phyloP scores from a whole-genome alignment of 2,113 vertebrate species.

The Tyto alba region DNA sequence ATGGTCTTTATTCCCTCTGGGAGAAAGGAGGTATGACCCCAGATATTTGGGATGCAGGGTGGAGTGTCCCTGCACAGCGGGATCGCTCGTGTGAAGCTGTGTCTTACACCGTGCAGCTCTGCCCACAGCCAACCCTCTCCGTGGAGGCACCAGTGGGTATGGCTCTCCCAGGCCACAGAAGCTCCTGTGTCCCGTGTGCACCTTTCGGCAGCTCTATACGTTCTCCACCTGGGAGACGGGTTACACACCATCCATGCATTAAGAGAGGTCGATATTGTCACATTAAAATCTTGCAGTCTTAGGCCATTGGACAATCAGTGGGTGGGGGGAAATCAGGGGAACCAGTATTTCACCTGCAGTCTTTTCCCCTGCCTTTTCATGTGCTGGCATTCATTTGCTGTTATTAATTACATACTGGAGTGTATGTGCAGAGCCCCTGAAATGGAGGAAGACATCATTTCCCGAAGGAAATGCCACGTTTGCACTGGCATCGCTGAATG shows the following conservation, averaged over 20 bases:
- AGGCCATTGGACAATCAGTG: background rate
- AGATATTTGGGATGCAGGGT: too few species aligned
- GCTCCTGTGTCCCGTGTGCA: background rate
- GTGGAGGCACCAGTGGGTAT: background rate
- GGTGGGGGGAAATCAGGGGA: background rate
- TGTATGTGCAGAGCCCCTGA: background rate
- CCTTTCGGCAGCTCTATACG: background rate
- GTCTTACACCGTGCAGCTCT: background rate
- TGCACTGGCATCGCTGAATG: background rate
- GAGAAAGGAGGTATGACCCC: background rate
- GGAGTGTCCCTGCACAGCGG: accelerated
- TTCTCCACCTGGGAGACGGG: background rate
- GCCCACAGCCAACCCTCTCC: background rate
- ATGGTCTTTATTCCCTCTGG: background rate
- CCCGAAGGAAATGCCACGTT: background rate
- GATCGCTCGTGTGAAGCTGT: background rate
- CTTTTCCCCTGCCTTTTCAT: background rate
- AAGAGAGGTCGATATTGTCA: background rate
- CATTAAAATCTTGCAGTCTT: background rate
- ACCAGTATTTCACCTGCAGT: background rate
- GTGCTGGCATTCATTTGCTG: background rate
- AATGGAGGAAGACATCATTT: background rate
- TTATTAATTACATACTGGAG: background rate
- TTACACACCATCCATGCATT: background rate
- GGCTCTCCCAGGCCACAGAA: accelerated